Evolutionary conservation across 2,797 vertebrate species (phyloP).

Genomic region (Hemitrygon akajei): DNA sequence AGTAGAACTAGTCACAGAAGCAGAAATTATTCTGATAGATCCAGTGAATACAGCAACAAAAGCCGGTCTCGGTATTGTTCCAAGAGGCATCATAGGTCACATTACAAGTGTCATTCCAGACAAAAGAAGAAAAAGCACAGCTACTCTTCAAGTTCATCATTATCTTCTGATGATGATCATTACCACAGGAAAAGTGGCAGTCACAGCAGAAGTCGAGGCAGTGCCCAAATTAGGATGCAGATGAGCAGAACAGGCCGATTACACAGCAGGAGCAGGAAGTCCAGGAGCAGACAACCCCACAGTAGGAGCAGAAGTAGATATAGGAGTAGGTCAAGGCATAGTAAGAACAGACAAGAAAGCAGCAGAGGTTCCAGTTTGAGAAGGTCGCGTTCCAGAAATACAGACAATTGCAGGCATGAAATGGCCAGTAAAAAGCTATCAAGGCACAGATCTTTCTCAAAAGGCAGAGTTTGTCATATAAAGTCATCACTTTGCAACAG

Average conservation of each 20-base stretch:
- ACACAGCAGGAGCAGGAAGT: constrained; percentile 39
- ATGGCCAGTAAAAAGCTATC: constrained; percentile 44
- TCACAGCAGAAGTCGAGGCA: constrained; percentile 45
- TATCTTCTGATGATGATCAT: constrained; percentile 41
- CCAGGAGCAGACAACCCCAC: constrained; percentile 46
- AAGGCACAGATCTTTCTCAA: constrained; percentile 46
- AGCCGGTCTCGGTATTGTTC: constrained; percentile 51
- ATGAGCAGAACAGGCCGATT: constrained; percentile 46
- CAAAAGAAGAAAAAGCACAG: constrained; percentile 63
- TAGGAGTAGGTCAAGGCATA: constrained; percentile 45
- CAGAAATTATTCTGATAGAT: constrained; percentile 42
- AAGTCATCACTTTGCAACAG: constrained; percentile 40
- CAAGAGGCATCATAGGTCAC: constrained; percentile 50
- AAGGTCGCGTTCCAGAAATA: constrained; percentile 40
- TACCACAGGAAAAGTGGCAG: constrained; percentile 31
- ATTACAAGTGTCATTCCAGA: constrained; percentile 52
- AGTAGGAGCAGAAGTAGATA: constrained; percentile 42
- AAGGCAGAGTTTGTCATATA: constrained; percentile 46
- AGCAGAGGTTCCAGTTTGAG: constrained; percentile 44
- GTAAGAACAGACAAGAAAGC: constrained; percentile 42
- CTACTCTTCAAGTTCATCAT: constrained; percentile 44
- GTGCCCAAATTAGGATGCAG: constrained; percentile 38
- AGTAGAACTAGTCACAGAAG: constrained; percentile 42
- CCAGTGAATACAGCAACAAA: constrained; percentile 49
- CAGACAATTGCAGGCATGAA: constrained; percentile 45